Conservation (phyloP, 2,797 vertebrate genomes). For the Psittacula echo region DNA sequence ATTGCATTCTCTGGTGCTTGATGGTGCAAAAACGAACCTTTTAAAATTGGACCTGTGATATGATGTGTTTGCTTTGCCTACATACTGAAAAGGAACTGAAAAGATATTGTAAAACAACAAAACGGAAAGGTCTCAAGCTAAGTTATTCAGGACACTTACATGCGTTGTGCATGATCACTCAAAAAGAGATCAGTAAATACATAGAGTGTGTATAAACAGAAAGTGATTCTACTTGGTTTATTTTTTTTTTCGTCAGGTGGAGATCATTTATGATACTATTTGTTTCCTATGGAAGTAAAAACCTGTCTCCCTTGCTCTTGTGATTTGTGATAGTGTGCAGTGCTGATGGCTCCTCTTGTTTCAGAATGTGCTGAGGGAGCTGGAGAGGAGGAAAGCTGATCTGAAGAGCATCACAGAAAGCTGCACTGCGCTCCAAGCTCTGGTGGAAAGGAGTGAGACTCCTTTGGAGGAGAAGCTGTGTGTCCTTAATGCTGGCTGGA, state of each 20-base stretch:
- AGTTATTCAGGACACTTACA: background rate
- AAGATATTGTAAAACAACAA: background rate
- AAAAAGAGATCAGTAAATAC: background rate
- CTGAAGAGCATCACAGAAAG: slow-evolving; percentile 87
- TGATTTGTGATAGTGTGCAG: background rate
- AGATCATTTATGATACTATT: background rate
- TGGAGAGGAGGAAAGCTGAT: slow-evolving; percentile 88
- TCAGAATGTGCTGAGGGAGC: slow-evolving; percentile 91
- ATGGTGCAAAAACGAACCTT: background rate
- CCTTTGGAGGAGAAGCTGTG: slow-evolving; percentile 88
- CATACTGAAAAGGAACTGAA: background rate
- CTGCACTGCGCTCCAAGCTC: slow-evolving; percentile 85
- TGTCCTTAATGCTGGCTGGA: slow-evolving; percentile 89
- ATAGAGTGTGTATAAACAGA: background rate
- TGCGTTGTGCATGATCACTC: fast-evolving
- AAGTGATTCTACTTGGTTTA: background rate
- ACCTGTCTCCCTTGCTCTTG: background rate
- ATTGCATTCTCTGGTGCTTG: background rate
- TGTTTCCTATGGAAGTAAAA: background rate
- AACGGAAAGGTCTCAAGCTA: background rate
- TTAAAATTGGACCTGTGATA: background rate
- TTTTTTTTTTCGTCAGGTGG: background rate
- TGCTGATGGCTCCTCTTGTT: slow-evolving; percentile 47
- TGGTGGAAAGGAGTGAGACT: slow-evolving; percentile 88
- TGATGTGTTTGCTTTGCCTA: background rate